These are phyloP conservation scores for Darevskia nairensis DNA, from an alignment of 2,797 vertebrate species.

Conservation along the genomic window DNA sequence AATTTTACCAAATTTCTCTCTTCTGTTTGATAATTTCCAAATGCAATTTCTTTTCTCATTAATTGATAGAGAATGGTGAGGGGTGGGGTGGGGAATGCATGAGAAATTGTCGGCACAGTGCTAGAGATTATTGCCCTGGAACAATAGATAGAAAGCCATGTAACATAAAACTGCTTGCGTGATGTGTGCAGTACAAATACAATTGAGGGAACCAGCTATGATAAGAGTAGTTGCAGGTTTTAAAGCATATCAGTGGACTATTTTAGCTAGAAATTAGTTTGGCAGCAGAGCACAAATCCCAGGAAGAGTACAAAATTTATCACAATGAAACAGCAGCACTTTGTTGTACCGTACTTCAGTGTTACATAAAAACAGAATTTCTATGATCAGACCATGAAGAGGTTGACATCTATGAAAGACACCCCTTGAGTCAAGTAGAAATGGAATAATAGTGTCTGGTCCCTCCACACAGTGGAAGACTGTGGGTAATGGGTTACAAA, in stretches of 20 bases:
- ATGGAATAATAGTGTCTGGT: background rate
- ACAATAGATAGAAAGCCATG: background rate
- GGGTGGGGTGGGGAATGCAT: too few species aligned
- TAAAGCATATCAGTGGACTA: background rate
- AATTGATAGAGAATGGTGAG: too few species aligned
- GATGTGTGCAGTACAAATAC: background rate
- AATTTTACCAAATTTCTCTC: too few species aligned
- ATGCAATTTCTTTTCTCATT: too few species aligned
- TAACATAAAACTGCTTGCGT: background rate
- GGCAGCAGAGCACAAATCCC: background rate
- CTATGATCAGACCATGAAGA: background rate
- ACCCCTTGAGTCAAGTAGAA: background rate
- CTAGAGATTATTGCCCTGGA: background rate
- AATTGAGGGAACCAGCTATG: background rate
- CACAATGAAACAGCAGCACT: background rate
- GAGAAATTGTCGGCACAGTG: too few species aligned
- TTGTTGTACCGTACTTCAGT: background rate
- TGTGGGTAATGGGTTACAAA: background rate
- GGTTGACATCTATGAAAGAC: background rate
- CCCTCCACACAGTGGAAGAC: background rate
- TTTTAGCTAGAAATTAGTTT: constrained; percentile 7
- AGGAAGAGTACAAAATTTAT: background rate
- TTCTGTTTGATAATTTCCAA: too few species aligned
- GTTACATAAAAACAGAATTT: background rate
- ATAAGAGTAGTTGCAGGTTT: background rate